Base-by-base conservation (phyloP, 2,113 vertebrate species). In the Callipepla squamata region DNA sequence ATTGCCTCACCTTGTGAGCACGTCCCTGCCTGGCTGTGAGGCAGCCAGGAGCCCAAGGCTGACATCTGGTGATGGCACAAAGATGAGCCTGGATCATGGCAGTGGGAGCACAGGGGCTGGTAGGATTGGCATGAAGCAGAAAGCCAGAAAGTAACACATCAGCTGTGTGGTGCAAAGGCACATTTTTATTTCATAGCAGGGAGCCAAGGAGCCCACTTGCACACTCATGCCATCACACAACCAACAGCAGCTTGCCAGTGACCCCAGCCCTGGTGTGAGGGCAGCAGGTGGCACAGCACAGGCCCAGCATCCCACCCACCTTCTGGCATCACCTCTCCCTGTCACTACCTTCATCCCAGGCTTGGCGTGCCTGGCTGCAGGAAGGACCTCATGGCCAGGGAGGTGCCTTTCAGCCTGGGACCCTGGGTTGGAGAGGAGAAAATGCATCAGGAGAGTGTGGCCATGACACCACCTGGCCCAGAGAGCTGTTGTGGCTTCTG, bases 271-370 rank as follows among this genome's bases (percentile, higher is more conserved):
- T 4, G 16, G 14, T 5, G 40, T 21, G 11, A n/a, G 38, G 38
- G 28, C 57, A 6, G 20, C 0, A 0, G 10, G n/a, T 47, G 21
- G 2, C 2, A 2, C 2, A 2, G 48, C 45, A 11, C 47, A 20
- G 22, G 15, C 40, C 5, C 0, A 0, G 45, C 2, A 1, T 74
- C 25, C 13, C 34, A 42, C 69, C 70, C 40, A 45, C 21, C 1
- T 2, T 2, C 59, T 7, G 6, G n/a, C 55, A 50, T 17, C 6
- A 0, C 26, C 53, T 74, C 48, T 48, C 66, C 36, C 65, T 1
- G 1, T 30, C 0, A 3, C 38, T 40, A 16, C 22, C 20, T 36
- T 32, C 5, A 3, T 11, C 26, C 21, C 26, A 38, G n/a, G 23
- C 87, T 77, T n/a, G 5, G 59, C 65, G 28, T 13, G 4, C 8